Conservation (phyloP, 1,140 invertebrate genomes). For the Protaetia brevitarsis region DNA sequence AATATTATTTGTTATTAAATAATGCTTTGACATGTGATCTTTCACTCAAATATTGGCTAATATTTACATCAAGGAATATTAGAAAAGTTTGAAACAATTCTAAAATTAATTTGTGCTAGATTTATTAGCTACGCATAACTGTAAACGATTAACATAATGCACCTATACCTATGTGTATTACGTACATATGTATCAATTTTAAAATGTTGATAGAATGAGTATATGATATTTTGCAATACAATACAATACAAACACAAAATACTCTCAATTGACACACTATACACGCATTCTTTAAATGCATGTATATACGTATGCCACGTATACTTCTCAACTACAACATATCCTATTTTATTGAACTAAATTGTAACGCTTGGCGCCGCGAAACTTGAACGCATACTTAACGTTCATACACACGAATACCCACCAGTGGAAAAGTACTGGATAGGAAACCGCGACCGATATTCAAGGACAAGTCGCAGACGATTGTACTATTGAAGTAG, state of each 20-base stretch:
- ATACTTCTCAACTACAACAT: neutral
- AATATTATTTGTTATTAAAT: no score
- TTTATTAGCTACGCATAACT: no score
- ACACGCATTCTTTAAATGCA: constrained; percentile 1
- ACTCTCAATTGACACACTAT: neutral
- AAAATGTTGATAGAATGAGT: no score
- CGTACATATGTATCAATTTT: no score
- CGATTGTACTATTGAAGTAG: neutral
- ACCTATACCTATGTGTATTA: no score
- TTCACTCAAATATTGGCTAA: no score
- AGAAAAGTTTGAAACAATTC: no score
- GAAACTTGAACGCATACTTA: neutral
- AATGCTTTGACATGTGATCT: no score
- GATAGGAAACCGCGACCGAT: neutral
- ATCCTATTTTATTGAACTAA: constrained; percentile 11
- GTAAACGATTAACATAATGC: no score
- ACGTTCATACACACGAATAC: neutral
- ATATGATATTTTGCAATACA: neutral
- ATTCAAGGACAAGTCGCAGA: neutral
- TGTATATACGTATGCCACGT: neutral
- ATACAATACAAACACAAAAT: neutral
- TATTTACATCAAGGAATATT: no score
- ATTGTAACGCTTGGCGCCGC: neutral
- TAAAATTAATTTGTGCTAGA: no score
- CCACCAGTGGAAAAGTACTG: constrained; percentile 1